Evolutionary conservation across 2,113 vertebrate species (phyloP).

Genomic region (Vombatus ursinus): DNA sequence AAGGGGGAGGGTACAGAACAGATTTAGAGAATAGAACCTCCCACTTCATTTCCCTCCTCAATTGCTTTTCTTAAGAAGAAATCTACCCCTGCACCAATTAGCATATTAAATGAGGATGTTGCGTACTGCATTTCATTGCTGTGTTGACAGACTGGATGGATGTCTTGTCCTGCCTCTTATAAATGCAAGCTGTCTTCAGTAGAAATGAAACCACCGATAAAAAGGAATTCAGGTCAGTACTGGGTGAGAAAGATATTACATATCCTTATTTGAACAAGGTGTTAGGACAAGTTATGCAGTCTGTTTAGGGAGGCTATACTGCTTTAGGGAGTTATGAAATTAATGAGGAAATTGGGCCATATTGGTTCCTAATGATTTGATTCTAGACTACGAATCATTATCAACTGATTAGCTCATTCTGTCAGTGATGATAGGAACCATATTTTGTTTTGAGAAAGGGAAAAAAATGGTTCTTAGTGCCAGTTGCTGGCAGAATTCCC

Average conservation of each 20-base stretch:
- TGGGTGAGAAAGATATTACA: not conserved
- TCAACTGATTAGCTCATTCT: not conserved
- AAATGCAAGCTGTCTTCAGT: not conserved
- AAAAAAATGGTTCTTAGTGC: not conserved
- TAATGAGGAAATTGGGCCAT: not conserved
- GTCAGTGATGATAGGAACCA: not conserved
- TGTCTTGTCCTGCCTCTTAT: not conserved
- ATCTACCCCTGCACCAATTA: not conserved
- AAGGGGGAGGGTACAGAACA: not conserved
- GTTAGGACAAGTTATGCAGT: not conserved
- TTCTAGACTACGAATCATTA: not conserved
- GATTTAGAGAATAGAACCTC: not conserved
- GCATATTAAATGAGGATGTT: not conserved
- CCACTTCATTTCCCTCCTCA: slow-evolving; percentile 29
- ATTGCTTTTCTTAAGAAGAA: slow-evolving; percentile 35
- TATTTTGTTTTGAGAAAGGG: not conserved
- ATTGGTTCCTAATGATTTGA: not conserved
- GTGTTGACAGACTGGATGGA: not conserved
- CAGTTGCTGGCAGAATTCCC: not conserved
- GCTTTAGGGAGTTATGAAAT: not conserved
- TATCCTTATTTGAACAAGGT: not conserved
- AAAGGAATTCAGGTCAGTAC: not conserved
- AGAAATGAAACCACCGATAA: not conserved
- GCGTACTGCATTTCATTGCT: slow-evolving; percentile 4
- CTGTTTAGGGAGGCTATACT: not conserved